phyloP scores from a whole-genome alignment of 2,888 invertebrate species.

The Patella depressa region DNA sequence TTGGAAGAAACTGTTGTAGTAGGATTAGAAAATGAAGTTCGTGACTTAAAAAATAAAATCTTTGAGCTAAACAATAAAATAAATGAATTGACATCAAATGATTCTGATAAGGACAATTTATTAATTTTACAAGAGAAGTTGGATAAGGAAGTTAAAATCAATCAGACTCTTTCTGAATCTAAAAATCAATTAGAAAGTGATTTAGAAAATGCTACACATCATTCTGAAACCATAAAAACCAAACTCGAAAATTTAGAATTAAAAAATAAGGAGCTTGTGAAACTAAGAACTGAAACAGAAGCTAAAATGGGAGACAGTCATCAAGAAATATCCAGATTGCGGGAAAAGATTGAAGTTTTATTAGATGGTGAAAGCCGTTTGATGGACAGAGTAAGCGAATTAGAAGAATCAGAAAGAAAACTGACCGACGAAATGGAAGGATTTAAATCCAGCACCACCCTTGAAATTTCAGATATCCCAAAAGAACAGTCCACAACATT shows the following conservation, averaged over 20 bases:
- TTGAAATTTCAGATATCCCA: slow-evolving; percentile 17
- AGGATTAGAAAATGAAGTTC: slow-evolving; percentile 17
- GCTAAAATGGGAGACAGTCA: background rate
- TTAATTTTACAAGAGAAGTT: slow-evolving; percentile 5
- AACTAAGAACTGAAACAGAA: slow-evolving; percentile 9
- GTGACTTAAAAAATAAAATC: slow-evolving; percentile 24
- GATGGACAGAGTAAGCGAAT: slow-evolving; percentile 49
- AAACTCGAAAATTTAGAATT: slow-evolving; percentile 17
- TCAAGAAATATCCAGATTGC: slow-evolving; percentile 13
- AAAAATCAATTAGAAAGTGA: slow-evolving; percentile 22
- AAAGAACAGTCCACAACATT: slow-evolving; percentile 11
- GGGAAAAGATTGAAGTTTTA: slow-evolving; percentile 40
- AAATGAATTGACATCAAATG: slow-evolving; percentile 4
- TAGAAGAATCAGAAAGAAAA: slow-evolving; percentile 43
- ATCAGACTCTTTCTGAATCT: slow-evolving; percentile 22
- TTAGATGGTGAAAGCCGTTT: slow-evolving; percentile 51
- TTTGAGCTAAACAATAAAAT: slow-evolving; percentile 26
- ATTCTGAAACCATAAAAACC: slow-evolving; percentile 10
- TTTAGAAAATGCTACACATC: slow-evolving; percentile 23
- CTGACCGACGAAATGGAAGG: slow-evolving; percentile 35
- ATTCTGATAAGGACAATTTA: slow-evolving; percentile 13
- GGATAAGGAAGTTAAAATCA: background rate
- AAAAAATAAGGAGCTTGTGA: slow-evolving; percentile 7
- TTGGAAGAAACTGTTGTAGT: slow-evolving; percentile 17
- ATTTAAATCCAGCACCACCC: slow-evolving; percentile 8